A percentile compares a stretch with the other conserved stretches of the same genome.
Evolutionary conservation across 2,888 invertebrate genomes (phyloP).

Genomic region (Halictus quadricinctus): DNA sequence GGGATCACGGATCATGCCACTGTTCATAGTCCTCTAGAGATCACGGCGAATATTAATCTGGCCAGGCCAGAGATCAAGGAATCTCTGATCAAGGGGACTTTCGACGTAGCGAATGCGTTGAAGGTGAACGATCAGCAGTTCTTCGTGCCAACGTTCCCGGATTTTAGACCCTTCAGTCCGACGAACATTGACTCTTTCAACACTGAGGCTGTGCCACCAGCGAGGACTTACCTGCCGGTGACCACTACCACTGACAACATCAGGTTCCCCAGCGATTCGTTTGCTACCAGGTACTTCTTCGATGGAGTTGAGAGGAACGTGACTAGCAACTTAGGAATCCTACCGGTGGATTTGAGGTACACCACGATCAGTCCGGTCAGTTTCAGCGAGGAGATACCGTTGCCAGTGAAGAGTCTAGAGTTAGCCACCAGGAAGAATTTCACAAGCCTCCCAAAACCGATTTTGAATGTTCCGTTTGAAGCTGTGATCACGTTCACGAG

Average conservation of each 20-base stretch:
- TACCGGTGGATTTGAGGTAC: background rate
- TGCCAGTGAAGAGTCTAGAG: conserved; percentile 46
- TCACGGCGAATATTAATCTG: conserved; percentile 24
- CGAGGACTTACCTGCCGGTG: conserved; percentile 56
- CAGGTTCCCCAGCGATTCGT: conserved; percentile 40
- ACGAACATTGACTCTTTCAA: conserved; percentile 58
- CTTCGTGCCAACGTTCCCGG: conserved; percentile 39
- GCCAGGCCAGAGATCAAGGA: conserved; percentile 4
- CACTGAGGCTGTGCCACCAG: conserved; percentile 52
- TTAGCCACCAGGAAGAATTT: conserved; percentile 38
- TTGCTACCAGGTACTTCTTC: conserved; percentile 44
- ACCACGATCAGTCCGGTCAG: background rate
- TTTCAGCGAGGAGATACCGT: conserved; percentile 19
- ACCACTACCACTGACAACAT: conserved; percentile 20
- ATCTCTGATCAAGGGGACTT: background rate
- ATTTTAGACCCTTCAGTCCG: conserved; percentile 49
- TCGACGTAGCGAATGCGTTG: background rate
- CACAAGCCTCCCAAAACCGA: conserved; percentile 48
- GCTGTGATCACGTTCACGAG: conserved; percentile 78
- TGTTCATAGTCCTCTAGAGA: conserved; percentile 24
- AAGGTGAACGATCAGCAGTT: background rate
- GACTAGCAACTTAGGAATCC: conserved; percentile 14
- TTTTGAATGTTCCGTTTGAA: conserved; percentile 79
- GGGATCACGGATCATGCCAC: conserved; percentile 26
- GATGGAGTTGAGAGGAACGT: conserved; percentile 40